These are phyloP conservation scores for Artemia sinica DNA, from an alignment of 2,888 invertebrate genomes.

Conservation along the genomic window DNA sequence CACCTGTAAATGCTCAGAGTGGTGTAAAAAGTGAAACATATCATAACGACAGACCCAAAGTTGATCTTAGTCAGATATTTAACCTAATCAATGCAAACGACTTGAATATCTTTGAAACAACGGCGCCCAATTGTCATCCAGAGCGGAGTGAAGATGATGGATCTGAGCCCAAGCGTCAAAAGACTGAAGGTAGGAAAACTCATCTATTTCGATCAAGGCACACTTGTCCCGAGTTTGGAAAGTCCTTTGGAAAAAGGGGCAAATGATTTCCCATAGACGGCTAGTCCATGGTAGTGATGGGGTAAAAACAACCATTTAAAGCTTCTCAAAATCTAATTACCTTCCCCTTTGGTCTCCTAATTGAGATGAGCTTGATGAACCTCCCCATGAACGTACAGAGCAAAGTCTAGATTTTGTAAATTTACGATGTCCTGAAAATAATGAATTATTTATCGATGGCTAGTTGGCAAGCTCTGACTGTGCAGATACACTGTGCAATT, in stretches of 20 bases:
- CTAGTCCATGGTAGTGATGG: slow-evolving; percentile 1
- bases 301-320: slow-evolving; percentile 3
- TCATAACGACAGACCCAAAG: neutral
- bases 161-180: neutral
- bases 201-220: slow-evolving; percentile 12
- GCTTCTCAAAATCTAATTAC: neutral
- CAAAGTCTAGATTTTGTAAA: slow-evolving; percentile 5
- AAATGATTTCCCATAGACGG: slow-evolving; percentile 1
- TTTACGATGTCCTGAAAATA: neutral
- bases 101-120: neutral
- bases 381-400: slow-evolving; percentile 7
- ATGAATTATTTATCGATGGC: neutral
- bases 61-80: neutral
- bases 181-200: slow-evolving; percentile 4
- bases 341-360: slow-evolving; percentile 11
- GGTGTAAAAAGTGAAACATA: neutral
- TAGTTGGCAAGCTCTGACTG: neutral
- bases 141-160: neutral
- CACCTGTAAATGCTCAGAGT: neutral
- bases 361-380: neutral
- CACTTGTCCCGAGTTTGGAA: slow-evolving; percentile 7
- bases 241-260: slow-evolving; percentile 7
- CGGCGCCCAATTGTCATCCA: neutral
- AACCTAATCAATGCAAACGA: neutral
- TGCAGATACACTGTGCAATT: neutral